Evolutionary conservation across 1,140 invertebrate species (phyloP), one percentile per base, ranked within the genome.

Genomic region (Neotoxoptera formosana): DNA sequence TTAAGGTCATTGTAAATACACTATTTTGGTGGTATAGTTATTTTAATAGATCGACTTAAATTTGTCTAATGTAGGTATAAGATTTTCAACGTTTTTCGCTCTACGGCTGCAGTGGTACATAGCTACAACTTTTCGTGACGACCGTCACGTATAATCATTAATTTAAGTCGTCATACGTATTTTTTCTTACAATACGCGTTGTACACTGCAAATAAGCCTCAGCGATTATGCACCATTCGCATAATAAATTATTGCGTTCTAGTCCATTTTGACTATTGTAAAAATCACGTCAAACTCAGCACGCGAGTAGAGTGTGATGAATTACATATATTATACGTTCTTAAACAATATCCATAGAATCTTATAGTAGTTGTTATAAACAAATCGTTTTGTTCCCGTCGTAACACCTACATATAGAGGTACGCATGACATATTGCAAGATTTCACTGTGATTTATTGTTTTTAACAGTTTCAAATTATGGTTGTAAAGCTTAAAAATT

Each of bases 281-380:
- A 76, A 76, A 76, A n/a, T 76, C 60, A 76, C 60, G 60, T 76
- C 60, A 76, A 76, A 76, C 60, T 14, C 60, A 76, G 60, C 60
- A n/a, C n/a, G n/a, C 60, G 60, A n/a, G 60, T 34, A 17, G 30
- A 76, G 60, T 76, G 60, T 76, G 60, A 76, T 76, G 30, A 76
- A 76, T 76, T 76, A 76, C n/a, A n/a, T 76, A 76, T n/a, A n/a
- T 17, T n/a, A 11, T 67, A n/a, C 11, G 14, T n/a, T n/a, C 60
- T 76, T 76, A 76, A 76, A n/a, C n/a, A n/a, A 76, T 30, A 17
- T 76, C 60, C n/a, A 76, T 76, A n/a, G n/a, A 76, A n/a, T 9
- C 14, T 11, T 30, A 7, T 30, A 7, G 30, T 30, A 7, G 30
- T 76, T n/a, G 11, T 76, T 17, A n/a, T 76, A 76, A 76, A 76